phyloP scores from a whole-genome alignment of 2,888 invertebrate genomes.

The Drosophila mimetica region DNA sequence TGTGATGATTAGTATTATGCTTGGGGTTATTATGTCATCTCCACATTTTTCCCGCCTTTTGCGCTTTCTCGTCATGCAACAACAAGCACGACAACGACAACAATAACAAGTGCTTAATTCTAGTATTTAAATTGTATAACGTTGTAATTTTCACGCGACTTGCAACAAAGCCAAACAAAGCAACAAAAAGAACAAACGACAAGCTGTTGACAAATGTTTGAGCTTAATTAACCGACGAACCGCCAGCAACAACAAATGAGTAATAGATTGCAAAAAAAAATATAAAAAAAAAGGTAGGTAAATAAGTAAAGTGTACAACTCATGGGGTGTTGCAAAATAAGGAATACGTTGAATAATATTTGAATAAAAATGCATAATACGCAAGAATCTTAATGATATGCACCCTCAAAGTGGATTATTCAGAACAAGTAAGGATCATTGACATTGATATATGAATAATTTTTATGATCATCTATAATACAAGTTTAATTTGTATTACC shows the following conservation, averaged over 20 bases:
- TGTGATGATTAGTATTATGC: slow-evolving; percentile 2
- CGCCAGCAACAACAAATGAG: slow-evolving; percentile 13
- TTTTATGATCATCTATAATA: too few species aligned
- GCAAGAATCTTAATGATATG: not conserved
- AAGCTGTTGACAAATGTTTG: slow-evolving; percentile 40
- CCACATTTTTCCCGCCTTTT: slow-evolving; percentile 27
- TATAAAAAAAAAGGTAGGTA: slow-evolving; percentile 4
- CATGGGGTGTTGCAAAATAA: slow-evolving; percentile 6
- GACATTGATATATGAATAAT: too few species aligned
- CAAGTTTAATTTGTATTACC: not conserved
- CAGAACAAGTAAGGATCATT: too few species aligned
- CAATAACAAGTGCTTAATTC: slow-evolving; percentile 46
- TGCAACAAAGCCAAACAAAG: slow-evolving; percentile 39
- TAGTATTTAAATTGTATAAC: slow-evolving; percentile 65
- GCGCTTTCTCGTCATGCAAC: slow-evolving; percentile 51
- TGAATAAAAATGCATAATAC: not conserved
- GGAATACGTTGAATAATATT: slow-evolving; percentile 2
- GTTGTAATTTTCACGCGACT: slow-evolving; percentile 63
- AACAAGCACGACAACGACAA: slow-evolving; percentile 30
- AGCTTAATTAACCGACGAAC: slow-evolving; percentile 39
- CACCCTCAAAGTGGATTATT: not conserved
- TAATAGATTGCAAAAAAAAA: slow-evolving; percentile 19
- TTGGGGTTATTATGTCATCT: slow-evolving; percentile 63
- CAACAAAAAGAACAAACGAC: slow-evolving; percentile 25
- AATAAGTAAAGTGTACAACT: not conserved